Evolutionary conservation across 2,113 vertebrate genomes (phyloP).

Genomic region (human (Homo sapiens)): DNA sequence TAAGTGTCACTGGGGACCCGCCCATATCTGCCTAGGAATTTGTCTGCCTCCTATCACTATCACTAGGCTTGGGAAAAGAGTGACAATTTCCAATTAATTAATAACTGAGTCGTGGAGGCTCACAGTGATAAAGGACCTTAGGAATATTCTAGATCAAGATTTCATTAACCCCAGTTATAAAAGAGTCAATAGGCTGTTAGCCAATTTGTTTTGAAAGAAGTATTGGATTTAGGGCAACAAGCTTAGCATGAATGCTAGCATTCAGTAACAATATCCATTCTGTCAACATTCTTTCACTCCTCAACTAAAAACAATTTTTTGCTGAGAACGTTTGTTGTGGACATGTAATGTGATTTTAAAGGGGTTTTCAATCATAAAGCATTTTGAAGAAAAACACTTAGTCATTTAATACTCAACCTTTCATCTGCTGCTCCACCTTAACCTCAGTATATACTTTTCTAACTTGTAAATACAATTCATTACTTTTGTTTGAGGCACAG

Average conservation of each 20-base stretch:
- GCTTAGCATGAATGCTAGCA: background rate
- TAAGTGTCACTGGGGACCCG: too few relatives aligned
- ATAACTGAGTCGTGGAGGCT: background rate
- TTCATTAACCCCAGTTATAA: background rate
- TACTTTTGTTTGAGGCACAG: background rate
- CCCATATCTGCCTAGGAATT: too few relatives aligned
- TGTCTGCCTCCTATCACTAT: too few relatives aligned
- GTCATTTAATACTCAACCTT: background rate
- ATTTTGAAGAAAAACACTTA: background rate
- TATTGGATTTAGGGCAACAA: background rate
- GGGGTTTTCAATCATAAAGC: background rate
- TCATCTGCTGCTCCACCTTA: background rate
- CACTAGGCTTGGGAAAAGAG: background rate
- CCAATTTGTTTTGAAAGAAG: background rate
- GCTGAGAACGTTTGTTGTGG: background rate
- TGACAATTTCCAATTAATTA: background rate
- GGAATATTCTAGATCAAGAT: background rate
- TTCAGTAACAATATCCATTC: background rate
- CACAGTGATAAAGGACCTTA: background rate
- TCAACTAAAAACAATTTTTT: constrained; percentile 33
- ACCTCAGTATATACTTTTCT: background rate
- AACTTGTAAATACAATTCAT: background rate
- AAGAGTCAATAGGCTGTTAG: background rate
- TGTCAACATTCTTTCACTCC: background rate
- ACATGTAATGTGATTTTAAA: background rate